phyloP scores from a whole-genome alignment of 2,113 vertebrate genomes.

The Aphelocoma coerulescens region DNA sequence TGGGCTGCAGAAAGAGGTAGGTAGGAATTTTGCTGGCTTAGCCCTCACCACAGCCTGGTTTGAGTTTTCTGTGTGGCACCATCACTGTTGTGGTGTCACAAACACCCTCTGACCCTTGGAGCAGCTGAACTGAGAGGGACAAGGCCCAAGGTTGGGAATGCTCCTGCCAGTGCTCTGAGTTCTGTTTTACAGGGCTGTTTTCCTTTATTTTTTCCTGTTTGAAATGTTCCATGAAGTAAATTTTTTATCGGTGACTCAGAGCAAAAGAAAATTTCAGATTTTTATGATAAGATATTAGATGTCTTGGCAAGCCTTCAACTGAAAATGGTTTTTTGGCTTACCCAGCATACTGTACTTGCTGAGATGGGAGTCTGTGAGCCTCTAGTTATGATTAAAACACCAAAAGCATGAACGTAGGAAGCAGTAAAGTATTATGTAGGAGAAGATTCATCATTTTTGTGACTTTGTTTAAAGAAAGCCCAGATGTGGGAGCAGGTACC shows the following conservation, averaged over 20 bases:
- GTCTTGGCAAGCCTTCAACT: conserved; percentile 12
- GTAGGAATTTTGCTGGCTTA: not conserved
- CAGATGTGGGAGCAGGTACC: not conserved
- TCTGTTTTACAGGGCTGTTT: not conserved
- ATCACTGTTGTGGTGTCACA: not conserved
- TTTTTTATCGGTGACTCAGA: not conserved
- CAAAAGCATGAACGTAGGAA: not conserved
- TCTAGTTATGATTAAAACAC: not conserved
- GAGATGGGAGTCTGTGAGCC: not conserved
- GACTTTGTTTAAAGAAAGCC: conserved; percentile 22
- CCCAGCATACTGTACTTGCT: not conserved
- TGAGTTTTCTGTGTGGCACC: not conserved
- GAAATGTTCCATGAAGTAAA: not conserved
- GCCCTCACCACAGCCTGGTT: not conserved
- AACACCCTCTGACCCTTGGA: not conserved
- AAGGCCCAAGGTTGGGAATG: not conserved
- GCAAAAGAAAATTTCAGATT: not conserved
- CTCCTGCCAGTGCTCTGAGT: not conserved
- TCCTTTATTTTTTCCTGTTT: not conserved
- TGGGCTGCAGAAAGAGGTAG: not conserved
- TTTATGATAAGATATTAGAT: not conserved
- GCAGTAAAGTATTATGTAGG: not conserved
- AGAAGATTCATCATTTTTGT: not conserved
- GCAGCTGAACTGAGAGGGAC: not conserved
- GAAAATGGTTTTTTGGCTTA: not conserved